phyloP scores from a whole-genome alignment of 2,113 vertebrate genomes.

The Conger conger region DNA sequence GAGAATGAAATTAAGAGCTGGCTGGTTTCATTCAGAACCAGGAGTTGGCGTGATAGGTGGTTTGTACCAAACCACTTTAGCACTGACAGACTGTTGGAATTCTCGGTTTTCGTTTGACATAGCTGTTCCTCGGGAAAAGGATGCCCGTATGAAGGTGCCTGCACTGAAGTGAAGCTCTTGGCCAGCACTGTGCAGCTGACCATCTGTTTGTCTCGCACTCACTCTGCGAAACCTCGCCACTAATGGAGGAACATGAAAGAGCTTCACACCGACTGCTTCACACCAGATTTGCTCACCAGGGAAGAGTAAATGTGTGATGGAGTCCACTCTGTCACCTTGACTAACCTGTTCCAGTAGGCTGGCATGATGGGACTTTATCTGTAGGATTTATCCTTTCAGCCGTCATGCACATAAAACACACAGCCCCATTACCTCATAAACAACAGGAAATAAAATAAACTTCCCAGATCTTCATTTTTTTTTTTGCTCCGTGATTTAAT shows the following conservation, averaged over 20 bases:
- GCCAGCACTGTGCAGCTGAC: slow-evolving; percentile 24
- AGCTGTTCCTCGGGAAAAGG: too few species aligned
- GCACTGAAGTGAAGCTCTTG: neutral
- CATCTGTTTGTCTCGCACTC: slow-evolving; percentile 26
- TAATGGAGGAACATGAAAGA: neutral
- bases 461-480: neutral
- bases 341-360: neutral
- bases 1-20: too few species aligned
- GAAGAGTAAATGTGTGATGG: slow-evolving; percentile 6
- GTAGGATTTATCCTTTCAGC: neutral
- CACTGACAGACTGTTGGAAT: too few species aligned
- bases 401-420: neutral
- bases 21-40: too few species aligned
- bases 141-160: too few species aligned
- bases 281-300: neutral
- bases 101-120: too few species aligned
- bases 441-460: too few species aligned
- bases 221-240: neutral
- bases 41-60: too few species aligned
- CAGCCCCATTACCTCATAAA: too few species aligned
- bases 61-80: too few species aligned
- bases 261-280: neutral
- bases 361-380: neutral
- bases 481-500: neutral
- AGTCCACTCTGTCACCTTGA: neutral